Conservation (phyloP, 2,113 vertebrate genomes). For the Scophthalmus maximus region DNA sequence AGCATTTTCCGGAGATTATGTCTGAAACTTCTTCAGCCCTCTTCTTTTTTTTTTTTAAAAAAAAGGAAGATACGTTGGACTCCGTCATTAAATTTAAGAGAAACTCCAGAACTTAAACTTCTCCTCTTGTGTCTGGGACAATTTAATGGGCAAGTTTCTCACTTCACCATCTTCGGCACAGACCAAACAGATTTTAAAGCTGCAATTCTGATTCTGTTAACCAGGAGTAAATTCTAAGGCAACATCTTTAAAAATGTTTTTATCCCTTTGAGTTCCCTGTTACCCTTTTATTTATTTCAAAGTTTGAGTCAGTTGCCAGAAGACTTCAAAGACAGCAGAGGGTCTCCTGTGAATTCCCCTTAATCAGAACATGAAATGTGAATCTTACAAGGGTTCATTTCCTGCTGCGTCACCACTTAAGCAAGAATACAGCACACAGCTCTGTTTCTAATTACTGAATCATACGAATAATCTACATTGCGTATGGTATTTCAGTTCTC, state of each 20-base stretch:
- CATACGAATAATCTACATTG: slow-evolving; percentile 34
- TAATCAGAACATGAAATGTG: slow-evolving; percentile 39
- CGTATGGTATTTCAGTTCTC: not conserved
- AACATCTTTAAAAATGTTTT: slow-evolving; percentile 25
- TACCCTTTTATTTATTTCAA: slow-evolving; percentile 54
- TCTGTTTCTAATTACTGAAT: slow-evolving; percentile 46
- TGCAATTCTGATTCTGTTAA: slow-evolving; percentile 8
- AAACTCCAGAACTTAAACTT: not conserved
- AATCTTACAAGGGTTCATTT: slow-evolving; percentile 26
- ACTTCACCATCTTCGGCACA: not conserved
- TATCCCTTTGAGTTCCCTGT: slow-evolving; percentile 7
- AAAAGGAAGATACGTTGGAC: not conserved
- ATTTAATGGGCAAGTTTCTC: not conserved
- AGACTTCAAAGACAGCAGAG: slow-evolving; percentile 55
- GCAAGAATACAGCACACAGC: slow-evolving; percentile 16
- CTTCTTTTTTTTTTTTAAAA: no score
- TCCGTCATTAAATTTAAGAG: not conserved
- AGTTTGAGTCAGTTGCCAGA: slow-evolving; percentile 42
- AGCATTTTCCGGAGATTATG: no score
- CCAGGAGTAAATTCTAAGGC: slow-evolving; percentile 26
- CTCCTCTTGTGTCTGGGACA: not conserved
- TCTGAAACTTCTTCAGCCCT: no score
- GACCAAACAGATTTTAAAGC: slow-evolving; percentile 27
- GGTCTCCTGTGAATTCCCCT: slow-evolving; percentile 45
- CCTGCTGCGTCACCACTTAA: slow-evolving; percentile 44